Conservation (phyloP, 2,888 invertebrate species). For the Watsonalla binaria region DNA sequence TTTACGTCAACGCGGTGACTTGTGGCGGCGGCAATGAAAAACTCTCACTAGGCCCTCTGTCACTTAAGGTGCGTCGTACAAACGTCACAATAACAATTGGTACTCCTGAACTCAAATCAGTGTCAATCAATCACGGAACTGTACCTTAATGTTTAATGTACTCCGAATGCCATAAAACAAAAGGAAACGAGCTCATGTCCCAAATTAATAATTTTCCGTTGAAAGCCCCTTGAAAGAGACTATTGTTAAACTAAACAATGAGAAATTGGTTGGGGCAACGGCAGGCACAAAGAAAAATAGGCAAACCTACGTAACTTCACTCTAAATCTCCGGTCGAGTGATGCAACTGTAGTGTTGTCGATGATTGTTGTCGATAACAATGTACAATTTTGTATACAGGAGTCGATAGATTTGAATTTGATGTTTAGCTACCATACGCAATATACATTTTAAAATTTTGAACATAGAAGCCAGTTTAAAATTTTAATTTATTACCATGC, state of each 20-base stretch:
- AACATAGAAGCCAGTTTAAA: too few species aligned
- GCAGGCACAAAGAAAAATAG: conserved; percentile 55
- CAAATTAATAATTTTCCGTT: conserved; percentile 53
- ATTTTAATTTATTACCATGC: too few species aligned
- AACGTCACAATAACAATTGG: neutral
- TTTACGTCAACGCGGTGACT: too few species aligned
- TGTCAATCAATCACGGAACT: neutral
- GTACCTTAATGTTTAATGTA: conserved; percentile 4
- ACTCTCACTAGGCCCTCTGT: too few species aligned
- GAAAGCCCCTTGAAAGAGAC: conserved; percentile 31
- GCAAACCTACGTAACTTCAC: conserved; percentile 52
- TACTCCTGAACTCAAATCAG: neutral
- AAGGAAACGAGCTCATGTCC: conserved; percentile 35
- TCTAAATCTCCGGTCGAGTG: conserved; percentile 52
- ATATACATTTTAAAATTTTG: too few species aligned
- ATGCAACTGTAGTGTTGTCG: conserved; percentile 40
- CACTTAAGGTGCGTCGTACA: neutral
- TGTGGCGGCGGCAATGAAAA: too few species aligned
- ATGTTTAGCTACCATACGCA: neutral
- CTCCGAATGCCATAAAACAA: conserved; percentile 16
- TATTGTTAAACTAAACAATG: conserved; percentile 58
- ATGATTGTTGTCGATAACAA: conserved; percentile 19
- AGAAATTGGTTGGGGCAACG: conserved; percentile 42
- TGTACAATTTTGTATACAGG: neutral
- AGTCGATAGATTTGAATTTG: neutral